Evolutionary conservation across 2,888 invertebrate species (phyloP), one percentile per base, ranked within the genome.

Genomic region (Volucella inanis): DNA sequence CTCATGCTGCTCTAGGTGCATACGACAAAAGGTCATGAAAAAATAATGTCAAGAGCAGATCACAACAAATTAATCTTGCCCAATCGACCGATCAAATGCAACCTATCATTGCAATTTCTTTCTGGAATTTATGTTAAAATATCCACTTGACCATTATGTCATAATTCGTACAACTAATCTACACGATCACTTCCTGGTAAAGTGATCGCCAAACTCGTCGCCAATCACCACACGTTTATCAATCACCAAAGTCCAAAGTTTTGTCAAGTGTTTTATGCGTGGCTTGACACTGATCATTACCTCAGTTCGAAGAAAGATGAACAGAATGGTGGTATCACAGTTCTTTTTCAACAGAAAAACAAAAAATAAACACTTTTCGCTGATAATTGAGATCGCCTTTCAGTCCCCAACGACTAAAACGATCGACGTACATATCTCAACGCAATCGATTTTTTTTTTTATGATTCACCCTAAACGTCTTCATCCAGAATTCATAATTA

Each of bases 401-500:
- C 31, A n/a, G 22, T 50, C 70, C 41, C 57, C 57, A 31, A 31
- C 6, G 31, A 31, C 31, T 31, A 6, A 4, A 12, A 11, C 45
- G 45, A n/a, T 45, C n/a, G 12, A n/a, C 39, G 39, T 54, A n/a
- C 39, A 18, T 54, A 70, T 41, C 15, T 9, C 39, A 39, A 47
- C 22, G 45, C 31, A 45, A 57, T 70, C 59, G 71, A 71, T n/a
- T 45, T 45, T 45, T 59, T 62, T 43, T 70, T 62, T 43, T 15
- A 54, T 74, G 74, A 74, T 22, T 74, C 74, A 74, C 14, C 9
- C 22, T 18, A 12, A 14, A 31, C n/a, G 39, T 50, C 50, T 45
- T 8, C 14, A 64, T 64, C 4, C 39, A 38, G 74, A 74, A 74
- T 74, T 74, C 15, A 74, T 50, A 74, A 74, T 64, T 54, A 74